Evolutionary conservation across 2,113 vertebrate species (phyloP).

Genomic region (Plecotus auritus): DNA sequence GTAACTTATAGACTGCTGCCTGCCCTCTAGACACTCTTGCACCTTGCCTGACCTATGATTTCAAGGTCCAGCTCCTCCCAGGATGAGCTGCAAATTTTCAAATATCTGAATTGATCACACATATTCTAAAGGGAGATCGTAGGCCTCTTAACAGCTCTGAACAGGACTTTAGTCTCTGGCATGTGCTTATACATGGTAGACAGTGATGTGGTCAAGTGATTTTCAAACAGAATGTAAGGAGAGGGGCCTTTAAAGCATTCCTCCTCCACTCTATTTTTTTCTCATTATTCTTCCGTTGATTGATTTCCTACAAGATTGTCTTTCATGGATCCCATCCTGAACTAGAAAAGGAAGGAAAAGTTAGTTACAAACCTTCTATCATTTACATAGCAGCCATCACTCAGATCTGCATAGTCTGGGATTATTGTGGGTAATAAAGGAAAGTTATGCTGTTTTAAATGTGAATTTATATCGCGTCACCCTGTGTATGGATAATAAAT

Average conservation of each 20-base stretch:
- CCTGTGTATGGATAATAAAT: not conserved
- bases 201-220: not conserved
- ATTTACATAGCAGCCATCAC: not conserved
- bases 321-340: not conserved
- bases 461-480: not conserved
- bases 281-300: not conserved
- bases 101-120: not conserved
- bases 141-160: not conserved
- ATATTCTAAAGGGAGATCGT: not conserved
- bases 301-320: not conserved
- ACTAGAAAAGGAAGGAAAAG: not conserved
- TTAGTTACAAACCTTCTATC: not conserved
- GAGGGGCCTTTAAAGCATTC: not conserved
- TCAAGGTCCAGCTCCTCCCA: not conserved
- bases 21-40: not conserved
- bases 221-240: not conserved
- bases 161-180: not conserved
- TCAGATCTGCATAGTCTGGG: not conserved
- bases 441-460: not conserved
- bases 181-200: not conserved
- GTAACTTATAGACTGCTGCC: not conserved
- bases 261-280: not conserved
- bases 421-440: not conserved
- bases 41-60: not conserved
- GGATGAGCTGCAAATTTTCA: not conserved